Evolutionary conservation across 2,113 vertebrate species (phyloP).

Genomic region (Stigmatopora nigra): DNA sequence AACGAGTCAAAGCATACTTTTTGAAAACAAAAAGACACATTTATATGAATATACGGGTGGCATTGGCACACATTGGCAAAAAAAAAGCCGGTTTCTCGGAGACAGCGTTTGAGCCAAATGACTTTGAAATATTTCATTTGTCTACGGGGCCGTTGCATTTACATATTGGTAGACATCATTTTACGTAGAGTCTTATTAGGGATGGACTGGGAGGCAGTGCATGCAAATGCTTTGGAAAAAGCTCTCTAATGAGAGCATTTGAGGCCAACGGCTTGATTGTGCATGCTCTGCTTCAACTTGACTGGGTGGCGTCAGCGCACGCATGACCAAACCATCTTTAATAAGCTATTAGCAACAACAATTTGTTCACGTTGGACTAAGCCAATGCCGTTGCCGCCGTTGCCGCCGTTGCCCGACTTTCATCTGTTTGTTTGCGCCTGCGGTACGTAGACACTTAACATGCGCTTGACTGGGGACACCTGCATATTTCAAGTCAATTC

Average conservation of each 20-base stretch:
- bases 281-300: constrained; percentile 20
- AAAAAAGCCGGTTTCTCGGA: not conserved
- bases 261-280: constrained; percentile 27
- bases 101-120: not conserved
- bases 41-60: too few relatives aligned
- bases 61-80: not conserved
- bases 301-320: constrained; percentile 15
- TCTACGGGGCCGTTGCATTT: not conserved
- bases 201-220: constrained; percentile 26
- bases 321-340: constrained; percentile 2
- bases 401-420: too few relatives aligned
- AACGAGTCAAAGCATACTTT: too few relatives aligned
- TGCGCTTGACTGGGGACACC: not conserved
- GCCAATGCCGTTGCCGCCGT: too few relatives aligned
- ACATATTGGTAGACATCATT: not conserved
- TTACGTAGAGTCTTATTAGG: constrained; percentile 6
- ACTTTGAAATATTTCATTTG: constrained; percentile 13
- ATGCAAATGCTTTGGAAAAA: constrained; percentile 19
- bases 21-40: too few relatives aligned
- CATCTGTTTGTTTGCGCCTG: not conserved
- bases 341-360: not conserved
- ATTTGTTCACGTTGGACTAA: not conserved
- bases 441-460: not conserved
- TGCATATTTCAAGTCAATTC: not conserved
- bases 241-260: constrained; percentile 31